Conservation (phyloP, 2,113 vertebrate species). For the Equus przewalskii region DNA sequence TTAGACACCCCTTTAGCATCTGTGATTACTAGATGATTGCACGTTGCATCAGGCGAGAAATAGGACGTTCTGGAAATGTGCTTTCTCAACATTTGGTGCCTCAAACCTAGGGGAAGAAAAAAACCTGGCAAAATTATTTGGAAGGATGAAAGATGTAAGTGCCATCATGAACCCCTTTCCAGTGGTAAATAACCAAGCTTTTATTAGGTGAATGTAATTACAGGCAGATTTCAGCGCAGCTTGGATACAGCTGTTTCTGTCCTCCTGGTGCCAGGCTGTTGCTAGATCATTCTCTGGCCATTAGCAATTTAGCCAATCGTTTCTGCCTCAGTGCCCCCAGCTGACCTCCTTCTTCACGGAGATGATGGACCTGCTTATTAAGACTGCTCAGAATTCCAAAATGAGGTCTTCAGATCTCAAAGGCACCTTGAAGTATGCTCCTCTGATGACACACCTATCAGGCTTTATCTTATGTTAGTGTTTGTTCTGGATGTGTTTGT, state of each 20-base stretch:
- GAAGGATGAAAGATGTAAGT: conserved; percentile 66
- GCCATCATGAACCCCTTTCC: not conserved
- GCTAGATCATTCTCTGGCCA: conserved; percentile 57
- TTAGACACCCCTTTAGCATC: conserved; percentile 59
- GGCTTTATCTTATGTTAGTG: not conserved
- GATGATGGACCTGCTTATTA: conserved; percentile 52
- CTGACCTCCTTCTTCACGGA: conserved; percentile 62
- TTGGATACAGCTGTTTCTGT: conserved; percentile 79
- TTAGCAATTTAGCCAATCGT: conserved; percentile 69
- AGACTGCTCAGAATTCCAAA: conserved; percentile 53
- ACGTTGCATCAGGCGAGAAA: conserved; percentile 60
- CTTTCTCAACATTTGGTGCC: conserved; percentile 59
- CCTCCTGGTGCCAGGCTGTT: conserved; percentile 27
- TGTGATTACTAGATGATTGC: conserved; percentile 66
- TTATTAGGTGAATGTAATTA: conserved; percentile 74
- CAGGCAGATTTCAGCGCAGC: conserved; percentile 77
- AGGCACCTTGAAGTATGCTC: conserved; percentile 66
- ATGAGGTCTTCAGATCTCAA: conserved; percentile 28
- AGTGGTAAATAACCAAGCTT: conserved; percentile 65
- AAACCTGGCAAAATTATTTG: conserved; percentile 42
- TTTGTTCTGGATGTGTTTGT: not conserved
- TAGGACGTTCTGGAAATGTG: conserved; percentile 58
- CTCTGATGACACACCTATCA: not conserved
- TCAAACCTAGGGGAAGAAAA: conserved; percentile 39
- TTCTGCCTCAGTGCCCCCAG: conserved; percentile 48